Evolutionary conservation across 2,113 vertebrate species (phyloP), one percentile per base, ranked within the genome.

Genomic region (Hydrolagus affinis): DNA sequence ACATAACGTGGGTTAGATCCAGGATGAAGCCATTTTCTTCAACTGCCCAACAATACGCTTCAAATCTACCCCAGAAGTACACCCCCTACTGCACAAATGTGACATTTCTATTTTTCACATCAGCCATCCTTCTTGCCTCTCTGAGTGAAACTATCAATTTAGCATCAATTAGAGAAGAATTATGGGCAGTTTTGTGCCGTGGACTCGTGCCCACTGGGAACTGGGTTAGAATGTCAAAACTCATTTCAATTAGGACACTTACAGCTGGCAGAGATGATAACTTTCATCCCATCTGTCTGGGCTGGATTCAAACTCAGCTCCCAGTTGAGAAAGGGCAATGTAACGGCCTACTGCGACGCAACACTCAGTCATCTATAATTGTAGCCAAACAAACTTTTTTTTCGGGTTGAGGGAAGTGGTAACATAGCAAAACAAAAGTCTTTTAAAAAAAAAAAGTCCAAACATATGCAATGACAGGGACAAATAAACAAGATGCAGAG

Each of bases 31-130:
- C 56, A 30, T 10, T 75, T 21, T 75, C 56, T 75, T 14, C 56
- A 75, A 8, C n/a, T 75, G 32, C 73, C 32, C 73, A 75, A 44
- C 73, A 56, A 75, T 21, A 75, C 19, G 21, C 73, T 17, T 75
- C 21, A 70, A 80, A 23, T 60, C 76, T 28, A 64, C 23, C n/a
- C 59, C 44, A 60, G 56, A 77, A 23, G 75, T 23, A 80, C 64
- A 60, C 23, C 76, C 59, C 59, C 59, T 28, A 80, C 76, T 80
- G 59, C 59, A 80, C 64, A n/a, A 64, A 62, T 62, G 60, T 80
- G 21, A 80, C 23, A 80, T 80, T 62, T 64, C 57, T 62, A 80
- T 64, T 80, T 80, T n/a, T 62, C 60, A 28, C 56, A 25, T 80
- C 57, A 62, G 59, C 28, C 76, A 80, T 62, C n/a, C 76, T 78